A percentile compares a stretch with the other conserved stretches of the same genome.
Evolutionary conservation across 2,888 invertebrate species (phyloP).

Genomic region (Schizotus pectinicornis): DNA sequence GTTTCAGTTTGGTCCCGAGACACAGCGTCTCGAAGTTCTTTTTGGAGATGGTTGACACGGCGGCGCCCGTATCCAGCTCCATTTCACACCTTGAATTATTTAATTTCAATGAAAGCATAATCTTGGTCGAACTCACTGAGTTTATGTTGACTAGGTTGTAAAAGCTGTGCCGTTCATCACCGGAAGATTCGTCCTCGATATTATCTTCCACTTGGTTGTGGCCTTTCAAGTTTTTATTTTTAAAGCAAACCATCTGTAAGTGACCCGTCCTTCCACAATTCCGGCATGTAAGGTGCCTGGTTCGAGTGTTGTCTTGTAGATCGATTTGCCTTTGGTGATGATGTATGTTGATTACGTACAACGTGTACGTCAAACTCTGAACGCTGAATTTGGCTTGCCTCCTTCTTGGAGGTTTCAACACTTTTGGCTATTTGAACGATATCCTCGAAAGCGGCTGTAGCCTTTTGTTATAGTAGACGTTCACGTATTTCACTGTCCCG

Average conservation of each 20-base stretch:
- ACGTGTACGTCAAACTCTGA: neutral
- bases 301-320: neutral
- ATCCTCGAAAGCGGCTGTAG: slow-evolving; percentile 1
- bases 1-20: neutral
- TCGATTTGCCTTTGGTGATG: neutral
- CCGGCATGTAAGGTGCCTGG: neutral
- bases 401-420: slow-evolving; percentile 3
- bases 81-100: slow-evolving; percentile 1
- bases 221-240: neutral
- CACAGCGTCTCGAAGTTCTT: neutral
- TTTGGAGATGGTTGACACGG: slow-evolving; percentile 4
- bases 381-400: slow-evolving; percentile 4
- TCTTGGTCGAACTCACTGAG: neutral
- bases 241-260: neutral
- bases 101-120: neutral
- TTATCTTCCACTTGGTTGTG: neutral
- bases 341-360: neutral
- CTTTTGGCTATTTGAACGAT: neutral
- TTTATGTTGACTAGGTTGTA: too few species aligned
- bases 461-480: slow-evolving; percentile 14
- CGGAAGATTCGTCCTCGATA: too few species aligned
- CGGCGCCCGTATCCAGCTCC: slow-evolving; percentile 4
- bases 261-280: neutral
- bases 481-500: slow-evolving; percentile 1
- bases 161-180: too few species aligned